Conservation (phyloP, 2,113 vertebrate genomes). For the Phasianus colchicus region DNA sequence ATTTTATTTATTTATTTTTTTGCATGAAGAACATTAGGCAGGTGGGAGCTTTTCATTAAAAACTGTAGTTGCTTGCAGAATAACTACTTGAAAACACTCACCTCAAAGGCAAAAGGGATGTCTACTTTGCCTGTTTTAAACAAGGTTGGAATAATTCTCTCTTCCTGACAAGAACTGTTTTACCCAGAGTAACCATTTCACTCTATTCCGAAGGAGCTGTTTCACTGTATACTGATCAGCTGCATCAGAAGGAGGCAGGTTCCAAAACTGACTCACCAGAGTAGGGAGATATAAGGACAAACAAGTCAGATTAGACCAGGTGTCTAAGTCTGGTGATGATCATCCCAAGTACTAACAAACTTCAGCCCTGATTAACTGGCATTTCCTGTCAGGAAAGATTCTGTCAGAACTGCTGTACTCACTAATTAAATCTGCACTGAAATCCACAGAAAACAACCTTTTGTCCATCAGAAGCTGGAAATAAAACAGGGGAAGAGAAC, state of each 20-base stretch:
- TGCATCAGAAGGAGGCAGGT: background rate
- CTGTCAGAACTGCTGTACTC: background rate
- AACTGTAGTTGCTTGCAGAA: background rate
- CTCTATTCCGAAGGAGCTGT: background rate
- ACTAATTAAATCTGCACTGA: background rate
- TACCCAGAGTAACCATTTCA: background rate
- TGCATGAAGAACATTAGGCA: background rate
- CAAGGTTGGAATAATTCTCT: background rate
- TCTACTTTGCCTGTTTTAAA: background rate
- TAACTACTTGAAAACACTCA: background rate
- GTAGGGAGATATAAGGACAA: background rate
- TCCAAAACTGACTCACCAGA: background rate
- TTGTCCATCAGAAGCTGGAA: background rate
- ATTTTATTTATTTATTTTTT: background rate
- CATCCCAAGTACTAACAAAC: background rate
- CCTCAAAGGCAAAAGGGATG: background rate
- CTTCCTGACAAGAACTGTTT: background rate
- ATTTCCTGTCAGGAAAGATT: background rate
- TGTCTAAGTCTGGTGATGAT: background rate
- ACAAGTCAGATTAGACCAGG: background rate
- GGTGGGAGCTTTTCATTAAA: background rate
- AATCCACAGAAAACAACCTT: background rate
- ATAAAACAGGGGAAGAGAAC: background rate
- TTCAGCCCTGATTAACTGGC: rapidly evolving
- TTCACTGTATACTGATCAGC: background rate